Percentiles rank a stretch among this genome's conserved stretches.
phyloP scores from a whole-genome alignment of 1,140 invertebrate species.

The honey bee (Apis mellifera) region Amel_HAv3.1 CM009940.2:12322001-12322500 shows the following conservation, averaged over 20 bases:
- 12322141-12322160: background rate
- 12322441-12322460: too few species aligned
- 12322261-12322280: too few species aligned
- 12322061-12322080: slow-evolving; percentile 36
- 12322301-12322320: background rate
- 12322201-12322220: too few species aligned
- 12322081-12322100: slow-evolving; percentile 42
- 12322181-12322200: background rate
- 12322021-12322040: slow-evolving; percentile 43
- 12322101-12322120: slow-evolving; percentile 9
- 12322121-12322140: background rate
- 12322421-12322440: too few species aligned
- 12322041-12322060: slow-evolving; percentile 51
- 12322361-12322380: background rate
- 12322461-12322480: too few species aligned
- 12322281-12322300: too few species aligned
- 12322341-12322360: background rate
- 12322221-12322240: too few species aligned
- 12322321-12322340: background rate
- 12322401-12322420: background rate
- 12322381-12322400: too few species aligned
- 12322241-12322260: too few species aligned
- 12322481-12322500: background rate
- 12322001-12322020: slow-evolving; percentile 50
- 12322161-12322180: background rate